Conservation (phyloP, 2,888 invertebrate genomes). For the Miltochrista miniata region DNA sequence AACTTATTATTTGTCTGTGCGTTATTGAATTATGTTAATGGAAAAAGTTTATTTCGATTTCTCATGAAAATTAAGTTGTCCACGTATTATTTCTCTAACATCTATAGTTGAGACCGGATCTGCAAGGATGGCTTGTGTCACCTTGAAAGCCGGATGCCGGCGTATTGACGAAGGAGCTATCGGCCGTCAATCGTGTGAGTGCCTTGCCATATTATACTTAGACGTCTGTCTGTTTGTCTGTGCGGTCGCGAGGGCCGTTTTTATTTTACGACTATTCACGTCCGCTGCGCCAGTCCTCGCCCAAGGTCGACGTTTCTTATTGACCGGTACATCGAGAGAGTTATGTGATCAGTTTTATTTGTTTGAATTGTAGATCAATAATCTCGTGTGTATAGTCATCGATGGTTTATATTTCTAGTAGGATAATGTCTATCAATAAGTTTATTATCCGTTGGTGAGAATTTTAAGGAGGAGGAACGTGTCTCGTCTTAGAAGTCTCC, state of each 20-base stretch:
- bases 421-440: constrained; percentile 35
- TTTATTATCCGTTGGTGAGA: constrained; percentile 34
- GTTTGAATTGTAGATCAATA: neutral
- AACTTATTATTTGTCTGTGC: constrained; percentile 17
- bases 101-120: constrained; percentile 58
- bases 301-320: constrained; percentile 70
- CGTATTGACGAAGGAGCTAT: constrained; percentile 72
- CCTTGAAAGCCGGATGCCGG: constrained; percentile 81
- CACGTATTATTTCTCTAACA: constrained; percentile 34
- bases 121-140: constrained; percentile 77
- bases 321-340: constrained; percentile 47
- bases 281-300: constrained; percentile 70
- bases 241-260: constrained; percentile 66
- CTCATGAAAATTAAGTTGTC: neutral
- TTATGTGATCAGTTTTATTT: constrained; percentile 25
- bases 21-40: constrained; percentile 32
- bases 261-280: constrained; percentile 77
- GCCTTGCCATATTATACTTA: constrained; percentile 70
- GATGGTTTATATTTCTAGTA: constrained; percentile 1
- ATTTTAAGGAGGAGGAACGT: constrained; percentile 51
- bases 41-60: constrained; percentile 17
- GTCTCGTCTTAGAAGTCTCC: constrained; percentile 55
- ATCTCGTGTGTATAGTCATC: neutral
- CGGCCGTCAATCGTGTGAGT: constrained; percentile 78
- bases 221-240: constrained; percentile 70